phyloP scores from a whole-genome alignment of 2,888 invertebrate genomes.

The Drosophila colorata region DNA sequence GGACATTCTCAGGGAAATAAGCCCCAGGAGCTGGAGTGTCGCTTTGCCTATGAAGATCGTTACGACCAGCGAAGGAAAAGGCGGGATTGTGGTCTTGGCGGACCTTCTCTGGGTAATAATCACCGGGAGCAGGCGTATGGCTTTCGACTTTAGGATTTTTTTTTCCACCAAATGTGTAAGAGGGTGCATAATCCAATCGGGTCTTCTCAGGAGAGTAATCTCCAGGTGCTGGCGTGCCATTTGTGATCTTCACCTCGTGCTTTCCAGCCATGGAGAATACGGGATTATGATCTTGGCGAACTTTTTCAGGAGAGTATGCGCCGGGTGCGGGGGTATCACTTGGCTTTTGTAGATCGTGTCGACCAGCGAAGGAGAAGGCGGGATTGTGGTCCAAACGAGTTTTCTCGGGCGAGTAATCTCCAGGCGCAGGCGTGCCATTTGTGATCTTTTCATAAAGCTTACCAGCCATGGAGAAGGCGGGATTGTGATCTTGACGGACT shows the following conservation, averaged over 20 bases:
- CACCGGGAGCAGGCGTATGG: constrained; percentile 88
- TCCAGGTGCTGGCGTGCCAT: constrained; percentile 85
- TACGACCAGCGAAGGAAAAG: constrained; percentile 86
- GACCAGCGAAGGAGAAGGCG: constrained; percentile 53
- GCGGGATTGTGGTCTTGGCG: constrained; percentile 83
- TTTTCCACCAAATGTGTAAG: constrained; percentile 85
- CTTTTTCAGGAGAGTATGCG: constrained; percentile 85
- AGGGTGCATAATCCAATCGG: constrained; percentile 84
- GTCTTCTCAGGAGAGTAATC: constrained; percentile 87
- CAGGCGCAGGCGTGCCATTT: no score
- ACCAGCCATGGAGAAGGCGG: no score
- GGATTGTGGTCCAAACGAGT: no score
- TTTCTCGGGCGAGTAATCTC: no score
- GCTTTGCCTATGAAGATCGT: constrained; percentile 82
- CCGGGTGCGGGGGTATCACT: constrained; percentile 85
- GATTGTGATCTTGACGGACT: no score
- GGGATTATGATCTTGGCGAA: constrained; percentile 84
- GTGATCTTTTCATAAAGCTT: no score
- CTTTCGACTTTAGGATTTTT: constrained; percentile 80
- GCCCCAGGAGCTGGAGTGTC: constrained; percentile 86
- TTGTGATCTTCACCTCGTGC: constrained; percentile 78
- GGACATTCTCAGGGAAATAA: constrained; percentile 86
- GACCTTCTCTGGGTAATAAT: constrained; percentile 87
- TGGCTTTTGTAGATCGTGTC: constrained; percentile 79
- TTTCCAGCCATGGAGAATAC: constrained; percentile 86